Conservation (phyloP, 2,888 invertebrate genomes). For the Cybosia mesomella region DNA sequence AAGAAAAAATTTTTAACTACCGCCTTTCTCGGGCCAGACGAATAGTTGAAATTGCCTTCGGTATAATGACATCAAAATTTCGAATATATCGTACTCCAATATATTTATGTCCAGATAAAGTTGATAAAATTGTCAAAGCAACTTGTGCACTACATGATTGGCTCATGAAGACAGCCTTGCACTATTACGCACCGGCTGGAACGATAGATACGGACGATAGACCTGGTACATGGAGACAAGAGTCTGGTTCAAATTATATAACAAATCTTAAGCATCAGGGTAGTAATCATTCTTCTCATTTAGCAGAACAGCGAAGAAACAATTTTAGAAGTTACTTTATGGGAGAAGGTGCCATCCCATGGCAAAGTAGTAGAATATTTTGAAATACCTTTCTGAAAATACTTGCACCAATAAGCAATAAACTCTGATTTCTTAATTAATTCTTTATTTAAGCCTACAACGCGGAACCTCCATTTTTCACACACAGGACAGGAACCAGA, state of each 20-base stretch:
- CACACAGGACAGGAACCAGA: too few relatives aligned
- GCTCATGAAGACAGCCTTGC: too few relatives aligned
- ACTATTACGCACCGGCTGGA: background rate
- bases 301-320: background rate
- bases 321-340: background rate
- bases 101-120: too few relatives aligned
- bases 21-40: background rate
- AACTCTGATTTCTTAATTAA: too few relatives aligned
- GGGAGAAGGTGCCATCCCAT: background rate
- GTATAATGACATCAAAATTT: background rate
- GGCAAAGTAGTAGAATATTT: background rate
- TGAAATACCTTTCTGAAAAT: too few relatives aligned
- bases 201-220: background rate
- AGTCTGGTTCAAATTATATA: background rate
- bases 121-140: too few relatives aligned
- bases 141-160: too few relatives aligned
- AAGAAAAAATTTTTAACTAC: background rate
- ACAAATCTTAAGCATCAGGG: background rate
- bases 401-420: too few relatives aligned
- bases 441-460: too few relatives aligned
- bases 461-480: too few relatives aligned
- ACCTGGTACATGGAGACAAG: background rate
- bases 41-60: background rate
- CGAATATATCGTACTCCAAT: background rate
- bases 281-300: background rate